Conservation (phyloP, 2,113 vertebrate species). For the Zosterops japonicus region DNA sequence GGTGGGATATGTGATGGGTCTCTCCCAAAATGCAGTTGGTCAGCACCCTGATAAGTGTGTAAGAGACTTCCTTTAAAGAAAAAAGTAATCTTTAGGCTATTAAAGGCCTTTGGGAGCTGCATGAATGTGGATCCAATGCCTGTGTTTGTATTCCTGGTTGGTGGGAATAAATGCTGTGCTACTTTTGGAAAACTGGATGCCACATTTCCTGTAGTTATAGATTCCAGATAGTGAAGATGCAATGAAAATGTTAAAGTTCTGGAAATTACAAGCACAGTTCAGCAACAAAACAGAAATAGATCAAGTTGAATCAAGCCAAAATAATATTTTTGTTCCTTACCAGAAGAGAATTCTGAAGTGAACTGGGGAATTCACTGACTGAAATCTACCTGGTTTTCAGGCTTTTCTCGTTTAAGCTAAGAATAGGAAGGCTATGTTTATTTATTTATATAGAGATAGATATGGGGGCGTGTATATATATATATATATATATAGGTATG, state of each 20-base stretch:
- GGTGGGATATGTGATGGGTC: neutral
- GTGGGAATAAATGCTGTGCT: neutral
- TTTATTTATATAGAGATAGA: neutral
- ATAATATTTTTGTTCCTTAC: neutral
- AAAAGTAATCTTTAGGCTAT: neutral
- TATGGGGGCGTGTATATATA: too few relatives aligned
- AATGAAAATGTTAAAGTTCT: neutral
- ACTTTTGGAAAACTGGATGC: neutral
- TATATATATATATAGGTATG: neutral
- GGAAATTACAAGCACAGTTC: neutral
- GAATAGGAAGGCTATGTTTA: neutral
- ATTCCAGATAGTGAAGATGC: neutral
- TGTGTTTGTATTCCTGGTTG: neutral
- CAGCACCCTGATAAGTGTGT: neutral
- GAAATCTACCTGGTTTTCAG: neutral
- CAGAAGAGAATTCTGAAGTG: neutral
- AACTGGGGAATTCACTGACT: neutral
- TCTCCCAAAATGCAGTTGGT: neutral
- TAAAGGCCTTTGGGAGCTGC: neutral
- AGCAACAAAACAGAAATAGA: neutral
- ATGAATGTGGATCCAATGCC: neutral
- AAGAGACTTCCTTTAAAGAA: neutral
- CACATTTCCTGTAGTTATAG: neutral
- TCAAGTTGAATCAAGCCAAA: neutral
- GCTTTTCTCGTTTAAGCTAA: neutral